phyloP scores from a whole-genome alignment of 2,888 invertebrate species.

The Plebejus melissa region DNA sequence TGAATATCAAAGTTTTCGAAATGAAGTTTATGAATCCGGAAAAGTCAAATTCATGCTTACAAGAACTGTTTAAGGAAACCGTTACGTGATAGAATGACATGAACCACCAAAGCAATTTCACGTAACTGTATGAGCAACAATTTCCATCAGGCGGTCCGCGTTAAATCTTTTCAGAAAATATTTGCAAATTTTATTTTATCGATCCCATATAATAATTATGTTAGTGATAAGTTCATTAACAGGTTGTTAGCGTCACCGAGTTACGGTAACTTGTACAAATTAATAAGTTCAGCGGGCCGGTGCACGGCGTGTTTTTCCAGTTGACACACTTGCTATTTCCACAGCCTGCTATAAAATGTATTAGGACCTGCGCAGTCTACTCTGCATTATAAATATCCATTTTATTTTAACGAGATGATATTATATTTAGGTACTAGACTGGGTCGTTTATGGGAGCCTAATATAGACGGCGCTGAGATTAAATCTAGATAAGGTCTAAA shows the following conservation, averaged over 20 bases:
- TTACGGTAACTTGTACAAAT: constrained; percentile 1
- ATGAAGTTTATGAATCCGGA: too few relatives aligned
- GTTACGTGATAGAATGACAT: too few relatives aligned
- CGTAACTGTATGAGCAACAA: too few relatives aligned
- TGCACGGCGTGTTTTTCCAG: constrained; percentile 19
- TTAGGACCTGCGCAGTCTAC: constrained; percentile 1
- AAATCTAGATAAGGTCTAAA: too few relatives aligned
- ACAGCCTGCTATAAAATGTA: constrained; percentile 17
- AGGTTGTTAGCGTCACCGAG: not conserved
- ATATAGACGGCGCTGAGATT: not conserved
- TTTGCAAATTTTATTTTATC: not conserved
- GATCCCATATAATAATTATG: not conserved
- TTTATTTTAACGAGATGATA: not conserved
- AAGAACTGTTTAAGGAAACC: too few relatives aligned
- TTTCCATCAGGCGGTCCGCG: not conserved
- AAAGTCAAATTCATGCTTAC: too few relatives aligned
- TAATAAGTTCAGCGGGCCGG: constrained; percentile 19
- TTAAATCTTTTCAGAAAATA: not conserved
- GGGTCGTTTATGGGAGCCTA: not conserved
- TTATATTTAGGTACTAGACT: not conserved
- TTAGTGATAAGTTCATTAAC: not conserved
- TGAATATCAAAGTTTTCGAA: too few relatives aligned
- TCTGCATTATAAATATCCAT: not conserved
- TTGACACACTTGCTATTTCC: constrained; percentile 25
- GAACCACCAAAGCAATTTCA: too few relatives aligned